Evolutionary conservation across 2,888 invertebrate species (phyloP).

Genomic region (Ophioninae sp.): DNA sequence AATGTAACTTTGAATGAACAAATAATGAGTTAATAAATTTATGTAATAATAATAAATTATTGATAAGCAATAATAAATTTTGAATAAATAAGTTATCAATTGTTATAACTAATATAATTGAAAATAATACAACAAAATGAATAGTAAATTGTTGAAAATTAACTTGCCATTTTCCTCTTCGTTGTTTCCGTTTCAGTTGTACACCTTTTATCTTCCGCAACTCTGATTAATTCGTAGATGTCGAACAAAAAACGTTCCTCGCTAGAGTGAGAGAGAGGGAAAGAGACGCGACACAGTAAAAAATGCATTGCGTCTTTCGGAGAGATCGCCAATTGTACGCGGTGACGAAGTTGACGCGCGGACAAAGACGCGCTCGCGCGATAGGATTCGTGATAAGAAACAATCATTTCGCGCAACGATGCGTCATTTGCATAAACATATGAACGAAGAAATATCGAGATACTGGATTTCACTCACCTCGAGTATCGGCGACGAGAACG

Average conservation of each 20-base stretch:
- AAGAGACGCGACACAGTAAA: not conserved
- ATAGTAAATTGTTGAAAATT: too few species aligned
- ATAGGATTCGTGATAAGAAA: not conserved
- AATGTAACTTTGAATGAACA: too few species aligned
- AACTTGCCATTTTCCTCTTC: not conserved
- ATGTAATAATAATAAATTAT: too few species aligned
- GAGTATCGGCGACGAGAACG: constrained; percentile 49
- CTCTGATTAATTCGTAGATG: not conserved
- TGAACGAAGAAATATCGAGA: not conserved
- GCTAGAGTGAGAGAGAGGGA: not conserved
- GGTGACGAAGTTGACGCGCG: not conserved
- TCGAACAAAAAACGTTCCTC: not conserved
- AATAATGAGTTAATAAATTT: too few species aligned
- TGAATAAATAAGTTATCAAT: too few species aligned
- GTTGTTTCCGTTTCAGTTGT: not conserved
- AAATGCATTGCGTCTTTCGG: not conserved
- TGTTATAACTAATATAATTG: too few species aligned
- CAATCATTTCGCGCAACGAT: not conserved
- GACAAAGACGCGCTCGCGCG: not conserved
- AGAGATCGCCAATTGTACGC: not conserved
- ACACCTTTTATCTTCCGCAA: not conserved
- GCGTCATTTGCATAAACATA: not conserved
- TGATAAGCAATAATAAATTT: too few species aligned
- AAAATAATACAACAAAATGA: too few species aligned
- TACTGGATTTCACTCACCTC: constrained; percentile 37